Conservation (phyloP, 2,888 invertebrate genomes). For the Stenotaenia linearis region DNA sequence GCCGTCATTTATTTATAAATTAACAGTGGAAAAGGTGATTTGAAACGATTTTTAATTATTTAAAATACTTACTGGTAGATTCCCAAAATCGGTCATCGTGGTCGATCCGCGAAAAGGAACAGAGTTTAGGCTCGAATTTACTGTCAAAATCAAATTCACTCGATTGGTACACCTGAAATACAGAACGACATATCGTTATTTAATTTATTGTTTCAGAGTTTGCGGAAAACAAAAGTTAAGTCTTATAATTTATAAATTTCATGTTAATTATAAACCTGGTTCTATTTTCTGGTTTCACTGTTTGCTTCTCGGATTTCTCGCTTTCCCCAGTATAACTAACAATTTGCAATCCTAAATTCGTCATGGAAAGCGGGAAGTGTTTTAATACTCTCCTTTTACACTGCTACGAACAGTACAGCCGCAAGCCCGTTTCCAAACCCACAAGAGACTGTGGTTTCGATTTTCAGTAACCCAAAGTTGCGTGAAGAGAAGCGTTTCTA, state of each 20-base stretch:
- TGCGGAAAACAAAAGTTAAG: background rate
- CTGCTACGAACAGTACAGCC: background rate
- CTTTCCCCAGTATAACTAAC: background rate
- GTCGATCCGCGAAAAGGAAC: background rate
- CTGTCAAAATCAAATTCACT: background rate
- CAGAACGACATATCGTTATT: too few species aligned
- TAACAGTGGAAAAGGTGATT: background rate
- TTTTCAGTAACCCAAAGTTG: background rate
- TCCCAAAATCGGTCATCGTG: background rate
- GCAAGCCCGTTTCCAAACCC: background rate
- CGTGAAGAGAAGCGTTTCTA: background rate
- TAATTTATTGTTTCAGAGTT: too few species aligned
- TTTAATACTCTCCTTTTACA: background rate
- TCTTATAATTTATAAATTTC: too few species aligned
- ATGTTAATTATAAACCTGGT: too few species aligned
- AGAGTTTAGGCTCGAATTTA: slow-evolving; percentile 5
- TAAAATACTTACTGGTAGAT: background rate
- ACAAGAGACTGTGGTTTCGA: background rate
- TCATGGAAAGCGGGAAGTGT: background rate
- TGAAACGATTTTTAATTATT: background rate
- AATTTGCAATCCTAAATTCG: background rate
- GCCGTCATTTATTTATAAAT: background rate
- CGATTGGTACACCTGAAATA: background rate
- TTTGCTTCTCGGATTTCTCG: too few species aligned
- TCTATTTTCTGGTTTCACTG: too few species aligned